Conservation (phyloP, 2,888 invertebrate genomes). For the Sepioteuthis lessoniana region DNA sequence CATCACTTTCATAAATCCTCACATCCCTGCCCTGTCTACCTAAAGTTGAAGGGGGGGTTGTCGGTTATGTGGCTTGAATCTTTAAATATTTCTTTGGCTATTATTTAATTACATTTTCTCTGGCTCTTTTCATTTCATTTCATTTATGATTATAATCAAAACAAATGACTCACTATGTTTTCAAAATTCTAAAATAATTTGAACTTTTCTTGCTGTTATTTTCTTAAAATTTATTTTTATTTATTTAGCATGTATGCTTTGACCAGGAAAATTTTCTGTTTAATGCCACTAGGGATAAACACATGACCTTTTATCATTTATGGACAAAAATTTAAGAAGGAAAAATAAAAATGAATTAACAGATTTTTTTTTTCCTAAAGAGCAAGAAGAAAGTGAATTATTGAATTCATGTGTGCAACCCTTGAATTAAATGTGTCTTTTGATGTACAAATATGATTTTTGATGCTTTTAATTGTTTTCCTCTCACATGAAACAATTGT, state of each 20-base stretch:
- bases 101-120: background rate
- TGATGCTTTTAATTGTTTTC: background rate
- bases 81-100: background rate
- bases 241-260: background rate
- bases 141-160: slow-evolving; percentile 18
- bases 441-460: background rate
- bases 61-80: background rate
- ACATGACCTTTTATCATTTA: background rate
- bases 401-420: background rate
- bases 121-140: background rate
- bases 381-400: background rate
- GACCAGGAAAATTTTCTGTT: background rate
- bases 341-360: background rate
- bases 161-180: background rate
- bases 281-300: background rate
- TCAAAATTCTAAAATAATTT: background rate
- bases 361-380: background rate
- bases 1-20: background rate
- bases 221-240: background rate
- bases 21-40: background rate
- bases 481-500: background rate
- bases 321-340: background rate
- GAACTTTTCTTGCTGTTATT: background rate
- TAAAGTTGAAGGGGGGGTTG: background rate
- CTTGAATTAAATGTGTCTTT: background rate